A percentile compares a stretch with the other conserved stretches of the same genome.
Evolutionary conservation across 2,113 vertebrate genomes (phyloP).

Genomic region (Arothron firmamentum): DNA sequence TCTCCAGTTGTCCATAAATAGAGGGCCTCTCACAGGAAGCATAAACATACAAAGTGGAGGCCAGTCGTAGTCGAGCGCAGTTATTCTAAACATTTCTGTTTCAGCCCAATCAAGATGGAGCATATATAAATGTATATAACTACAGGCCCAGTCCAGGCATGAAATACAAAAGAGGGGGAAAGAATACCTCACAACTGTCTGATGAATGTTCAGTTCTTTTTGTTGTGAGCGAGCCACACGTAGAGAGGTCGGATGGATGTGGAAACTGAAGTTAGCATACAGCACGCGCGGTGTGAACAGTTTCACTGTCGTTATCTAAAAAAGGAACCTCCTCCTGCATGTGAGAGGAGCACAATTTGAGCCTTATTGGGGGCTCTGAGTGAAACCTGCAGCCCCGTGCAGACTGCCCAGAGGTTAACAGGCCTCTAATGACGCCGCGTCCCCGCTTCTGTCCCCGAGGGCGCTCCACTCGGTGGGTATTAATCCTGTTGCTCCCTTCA

Average conservation of each 20-base stretch:
- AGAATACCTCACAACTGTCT: conserved; percentile 44
- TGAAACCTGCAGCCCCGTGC: conserved; percentile 19
- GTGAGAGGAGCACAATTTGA: conserved; percentile 43
- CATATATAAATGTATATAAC: conserved; percentile 47
- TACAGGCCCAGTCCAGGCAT: conserved; percentile 39
- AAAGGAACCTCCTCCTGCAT: conserved; percentile 9
- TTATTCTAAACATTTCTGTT: conserved; percentile 90
- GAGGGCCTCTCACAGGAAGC: conserved; percentile 90
- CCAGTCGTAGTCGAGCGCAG: conserved; percentile 82
- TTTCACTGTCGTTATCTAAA: not conserved
- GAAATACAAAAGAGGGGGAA: conserved; percentile 32
- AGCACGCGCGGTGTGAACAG: not conserved
- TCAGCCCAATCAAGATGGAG: conserved; percentile 90
- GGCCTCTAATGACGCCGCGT: conserved; percentile 63
- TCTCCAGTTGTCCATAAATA: conserved; percentile 94
- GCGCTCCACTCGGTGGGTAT: conserved; percentile 53
- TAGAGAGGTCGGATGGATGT: conserved; percentile 4
- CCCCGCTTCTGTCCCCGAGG: conserved; percentile 49
- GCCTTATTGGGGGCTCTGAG: conserved; percentile 22
- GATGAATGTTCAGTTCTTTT: conserved; percentile 41
- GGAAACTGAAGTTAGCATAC: not conserved
- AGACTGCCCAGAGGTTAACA: conserved; percentile 40
- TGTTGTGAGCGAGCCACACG: conserved; percentile 14
- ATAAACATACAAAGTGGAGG: conserved; percentile 91
- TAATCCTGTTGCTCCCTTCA: conserved; percentile 73